Percentiles rank a stretch among this genome's conserved stretches.
Conservation (phyloP, 2,888 invertebrate species). For the Exocentrus adspersus region DNA sequence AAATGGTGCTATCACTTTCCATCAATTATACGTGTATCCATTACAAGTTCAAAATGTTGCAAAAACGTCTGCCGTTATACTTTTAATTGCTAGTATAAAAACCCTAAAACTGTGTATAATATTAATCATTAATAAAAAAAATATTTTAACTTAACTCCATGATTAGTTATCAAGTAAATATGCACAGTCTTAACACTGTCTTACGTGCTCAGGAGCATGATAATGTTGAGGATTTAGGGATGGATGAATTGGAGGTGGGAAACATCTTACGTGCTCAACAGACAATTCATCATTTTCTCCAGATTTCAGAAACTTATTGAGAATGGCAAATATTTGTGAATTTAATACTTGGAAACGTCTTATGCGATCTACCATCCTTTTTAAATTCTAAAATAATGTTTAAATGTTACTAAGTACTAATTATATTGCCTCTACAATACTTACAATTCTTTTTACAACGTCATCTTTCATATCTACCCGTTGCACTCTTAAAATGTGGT, state of each 20-base stretch:
- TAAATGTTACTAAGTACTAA: neutral
- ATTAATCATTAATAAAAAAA: slow-evolving; percentile 23
- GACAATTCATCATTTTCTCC: slow-evolving; percentile 85
- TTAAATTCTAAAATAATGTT: slow-evolving; percentile 76
- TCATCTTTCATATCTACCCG: slow-evolving; percentile 96
- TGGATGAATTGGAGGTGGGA: slow-evolving; percentile 92
- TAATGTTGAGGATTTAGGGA: slow-evolving; percentile 69
- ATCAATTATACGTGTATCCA: slow-evolving; percentile 22
- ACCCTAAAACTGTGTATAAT: slow-evolving; percentile 28
- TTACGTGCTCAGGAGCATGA: slow-evolving; percentile 70
- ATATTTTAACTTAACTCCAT: neutral
- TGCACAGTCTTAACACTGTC: slow-evolving; percentile 57
- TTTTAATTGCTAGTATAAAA: slow-evolving; percentile 41
- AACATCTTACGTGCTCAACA: slow-evolving; percentile 96
- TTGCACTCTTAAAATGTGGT: slow-evolving; percentile 95
- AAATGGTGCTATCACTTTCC: slow-evolving; percentile 6
- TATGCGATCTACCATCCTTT: slow-evolving; percentile 97
- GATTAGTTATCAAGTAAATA: neutral
- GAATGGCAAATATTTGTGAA: slow-evolving; percentile 95
- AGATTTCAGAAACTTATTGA: slow-evolving; percentile 92
- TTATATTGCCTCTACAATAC: slow-evolving; percentile 60
- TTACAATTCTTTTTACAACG: slow-evolving; percentile 92
- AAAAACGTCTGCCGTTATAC: slow-evolving; percentile 28
- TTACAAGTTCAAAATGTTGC: slow-evolving; percentile 44
- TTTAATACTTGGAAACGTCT: slow-evolving; percentile 97